A percentile compares a stretch with the other conserved stretches of the same genome.
Evolutionary conservation across 2,888 invertebrate species (phyloP).

Genomic region (Sepiola atlantica): DNA sequence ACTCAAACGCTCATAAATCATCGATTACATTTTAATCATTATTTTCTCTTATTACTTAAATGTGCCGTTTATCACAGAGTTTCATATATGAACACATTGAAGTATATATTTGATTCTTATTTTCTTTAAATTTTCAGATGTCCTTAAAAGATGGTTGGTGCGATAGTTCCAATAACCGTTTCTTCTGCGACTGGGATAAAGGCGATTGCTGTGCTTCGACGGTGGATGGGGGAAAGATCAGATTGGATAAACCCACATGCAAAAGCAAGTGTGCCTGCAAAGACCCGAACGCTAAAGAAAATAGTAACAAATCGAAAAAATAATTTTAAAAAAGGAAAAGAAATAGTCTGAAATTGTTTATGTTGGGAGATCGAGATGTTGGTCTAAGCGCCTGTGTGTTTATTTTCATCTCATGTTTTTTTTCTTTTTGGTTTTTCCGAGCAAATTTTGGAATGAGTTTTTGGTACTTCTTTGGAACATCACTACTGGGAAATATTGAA

Average conservation of each 20-base stretch:
- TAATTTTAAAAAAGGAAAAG: not conserved
- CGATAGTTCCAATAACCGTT: slow-evolving; percentile 66
- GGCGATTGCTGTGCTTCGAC: slow-evolving; percentile 70
- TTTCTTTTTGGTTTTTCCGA: not conserved
- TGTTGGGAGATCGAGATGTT: not conserved
- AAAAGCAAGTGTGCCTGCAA: slow-evolving; percentile 60
- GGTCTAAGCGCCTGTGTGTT: not conserved
- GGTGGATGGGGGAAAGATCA: slow-evolving; percentile 56
- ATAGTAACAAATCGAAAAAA: slow-evolving; percentile 49
- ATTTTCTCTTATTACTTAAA: too few species aligned
- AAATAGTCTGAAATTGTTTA: not conserved
- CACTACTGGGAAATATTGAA: too few species aligned
- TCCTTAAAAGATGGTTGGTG: slow-evolving; percentile 66
- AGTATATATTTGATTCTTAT: not conserved
- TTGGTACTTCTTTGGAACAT: too few species aligned
- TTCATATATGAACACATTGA: too few species aligned
- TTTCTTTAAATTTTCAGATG: slow-evolving; percentile 53
- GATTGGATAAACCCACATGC: slow-evolving; percentile 58
- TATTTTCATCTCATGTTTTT: not conserved
- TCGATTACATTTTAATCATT: too few species aligned
- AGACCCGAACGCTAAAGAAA: slow-evolving; percentile 66
- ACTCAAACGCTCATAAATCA: too few species aligned
- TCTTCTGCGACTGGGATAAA: slow-evolving; percentile 67
- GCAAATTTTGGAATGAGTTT: not conserved
- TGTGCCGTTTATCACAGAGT: too few species aligned